Base-by-base conservation (phyloP, 2,888 invertebrate genomes). In the Epicampocera succincta region DNA sequence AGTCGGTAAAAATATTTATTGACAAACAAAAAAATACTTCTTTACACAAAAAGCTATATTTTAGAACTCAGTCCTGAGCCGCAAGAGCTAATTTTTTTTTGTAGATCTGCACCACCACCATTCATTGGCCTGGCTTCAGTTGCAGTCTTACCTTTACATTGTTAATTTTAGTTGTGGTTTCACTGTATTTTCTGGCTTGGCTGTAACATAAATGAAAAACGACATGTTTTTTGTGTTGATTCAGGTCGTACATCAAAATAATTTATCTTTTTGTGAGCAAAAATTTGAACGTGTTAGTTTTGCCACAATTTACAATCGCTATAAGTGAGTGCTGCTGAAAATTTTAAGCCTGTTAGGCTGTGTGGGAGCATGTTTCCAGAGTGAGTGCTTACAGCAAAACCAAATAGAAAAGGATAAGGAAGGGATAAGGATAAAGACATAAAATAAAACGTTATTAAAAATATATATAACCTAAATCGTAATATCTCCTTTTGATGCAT, bases 211-310 rank as follows among this genome's bases (percentile, higher is more conserved):
- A 74, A 44, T 58, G 66, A n/a, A 42, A 48, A 42, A 52, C 71
- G 65, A 46, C 54, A 82, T 66, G 71, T 71, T 71, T 82, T 50
- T 58, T 58, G 52, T 29, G 52, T 56, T 61, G 60, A 66, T 71
- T 56, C 74, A 65, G 66, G 69, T 74, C 42, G 12, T 69, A 44
- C 13, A 54, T 69, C 9, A 50, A 21, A 68, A 69, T 44, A 52
- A 63, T 78, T 71, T 78, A 82, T 78, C 71, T 65, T 61, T 82
- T 74, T 78, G 61, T 74, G 73, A 46, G 72, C 65, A 78, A 65
- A 63, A 74, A 58, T 69, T 65, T 71, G 56, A 82, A 78, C 69
- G 77, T 77, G 72, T 66, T 58, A 63, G 56, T 69, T 77, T 61
- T 77, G 73, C 33, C 73, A 65, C 77, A 74, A 33, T 74, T 82